phyloP scores from a whole-genome alignment of 1,140 invertebrate species.

The Brachionus plicatilis region DNA sequence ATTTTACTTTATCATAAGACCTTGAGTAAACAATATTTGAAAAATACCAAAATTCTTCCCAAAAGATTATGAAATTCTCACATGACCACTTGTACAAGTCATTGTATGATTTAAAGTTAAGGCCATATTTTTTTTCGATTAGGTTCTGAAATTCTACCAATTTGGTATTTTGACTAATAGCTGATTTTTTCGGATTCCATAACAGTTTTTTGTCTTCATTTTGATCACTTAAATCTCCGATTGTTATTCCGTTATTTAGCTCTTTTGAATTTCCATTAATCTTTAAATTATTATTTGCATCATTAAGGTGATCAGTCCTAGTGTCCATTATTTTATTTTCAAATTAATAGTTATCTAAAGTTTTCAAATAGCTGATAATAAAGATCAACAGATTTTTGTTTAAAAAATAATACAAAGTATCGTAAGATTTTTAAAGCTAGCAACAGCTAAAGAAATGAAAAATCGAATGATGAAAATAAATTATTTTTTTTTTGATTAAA shows the following conservation, averaged over 20 bases:
- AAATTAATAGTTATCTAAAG: neutral
- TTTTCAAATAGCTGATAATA: neutral
- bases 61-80: slow-evolving; percentile 57
- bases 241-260: neutral
- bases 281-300: neutral
- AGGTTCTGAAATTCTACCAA: slow-evolving; percentile 36
- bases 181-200: neutral
- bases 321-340: neutral
- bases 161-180: neutral
- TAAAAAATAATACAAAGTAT: neutral
- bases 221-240: neutral
- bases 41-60: slow-evolving; percentile 57
- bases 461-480: neutral
- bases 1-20: slow-evolving; percentile 49
- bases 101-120: slow-evolving; percentile 46
- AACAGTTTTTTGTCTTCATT: neutral
- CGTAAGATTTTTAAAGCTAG: slow-evolving; percentile 17
- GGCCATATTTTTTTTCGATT: slow-evolving; percentile 42
- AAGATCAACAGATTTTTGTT: neutral
- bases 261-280: neutral
- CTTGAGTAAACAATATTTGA: slow-evolving; percentile 51
- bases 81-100: slow-evolving; percentile 58
- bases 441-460: neutral
- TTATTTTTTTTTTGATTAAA: neutral
- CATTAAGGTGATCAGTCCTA: neutral